These are phyloP conservation scores for Pelosia muscerda DNA, from an alignment of 2,888 invertebrate species.

Conservation along the genomic window DNA sequence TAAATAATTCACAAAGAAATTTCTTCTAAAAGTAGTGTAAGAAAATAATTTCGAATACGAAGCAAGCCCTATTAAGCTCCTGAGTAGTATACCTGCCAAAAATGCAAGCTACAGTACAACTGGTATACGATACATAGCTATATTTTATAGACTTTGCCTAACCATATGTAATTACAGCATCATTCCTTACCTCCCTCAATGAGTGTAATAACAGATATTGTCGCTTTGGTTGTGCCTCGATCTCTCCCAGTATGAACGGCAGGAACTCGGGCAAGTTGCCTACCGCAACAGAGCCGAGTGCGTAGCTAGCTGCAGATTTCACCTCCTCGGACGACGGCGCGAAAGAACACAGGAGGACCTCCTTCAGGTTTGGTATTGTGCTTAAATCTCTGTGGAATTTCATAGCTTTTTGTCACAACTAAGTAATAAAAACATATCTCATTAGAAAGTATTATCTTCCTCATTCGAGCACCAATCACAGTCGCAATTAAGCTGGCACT, in stretches of 20 bases:
- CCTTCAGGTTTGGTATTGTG: constrained; percentile 90
- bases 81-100: no score
- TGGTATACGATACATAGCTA: not conserved
- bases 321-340: constrained; percentile 97
- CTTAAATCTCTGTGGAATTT: constrained; percentile 90
- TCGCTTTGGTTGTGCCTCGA: constrained; percentile 96
- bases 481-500: not conserved
- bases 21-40: no score
- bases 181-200: constrained; percentile 94
- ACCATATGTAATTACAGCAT: not conserved
- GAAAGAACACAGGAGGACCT: constrained; percentile 95
- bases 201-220: constrained; percentile 99
- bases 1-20: no score
- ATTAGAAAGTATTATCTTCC: not conserved
- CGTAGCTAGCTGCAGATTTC: constrained; percentile 98
- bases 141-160: not conserved
- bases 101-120: not conserved
- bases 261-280: constrained; percentile 97
- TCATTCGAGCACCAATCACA: not conserved
- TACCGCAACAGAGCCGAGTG: constrained; percentile 97
- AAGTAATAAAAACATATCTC: not conserved
- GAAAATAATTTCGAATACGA: no score
- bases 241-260: constrained; percentile 97
- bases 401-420: not conserved
- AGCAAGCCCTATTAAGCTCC: no score